Conservation (phyloP, 2,888 invertebrate species). For the Agrochola circellaris region DNA sequence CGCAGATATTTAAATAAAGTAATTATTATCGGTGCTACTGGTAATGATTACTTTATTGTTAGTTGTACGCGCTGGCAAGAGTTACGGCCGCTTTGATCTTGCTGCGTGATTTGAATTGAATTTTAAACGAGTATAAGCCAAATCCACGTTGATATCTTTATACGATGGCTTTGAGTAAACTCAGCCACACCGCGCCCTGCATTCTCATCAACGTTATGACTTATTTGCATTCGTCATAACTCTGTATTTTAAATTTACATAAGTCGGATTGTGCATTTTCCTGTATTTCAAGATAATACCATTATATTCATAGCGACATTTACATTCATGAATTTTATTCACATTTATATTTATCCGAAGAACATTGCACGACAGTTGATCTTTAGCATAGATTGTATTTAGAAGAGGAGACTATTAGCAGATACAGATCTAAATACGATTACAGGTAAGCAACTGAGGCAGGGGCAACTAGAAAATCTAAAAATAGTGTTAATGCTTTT, state of each 20-base stretch:
- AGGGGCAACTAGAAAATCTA: conserved; percentile 55
- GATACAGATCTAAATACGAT: conserved; percentile 62
- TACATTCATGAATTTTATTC: conserved; percentile 64
- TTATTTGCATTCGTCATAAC: conserved; percentile 70
- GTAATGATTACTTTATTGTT: conserved; percentile 77
- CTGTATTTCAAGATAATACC: conserved; percentile 54
- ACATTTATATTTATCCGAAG: conserved; percentile 52
- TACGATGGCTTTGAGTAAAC: conserved; percentile 68
- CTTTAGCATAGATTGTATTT: conserved; percentile 55
- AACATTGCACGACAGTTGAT: conserved; percentile 48
- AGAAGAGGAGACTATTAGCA: conserved; percentile 56
- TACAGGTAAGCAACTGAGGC: conserved; percentile 34
- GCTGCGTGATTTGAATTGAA: conserved; percentile 76
- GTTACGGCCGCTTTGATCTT: conserved; percentile 83
- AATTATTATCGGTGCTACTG: conserved; percentile 69
- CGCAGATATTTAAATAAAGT: conserved; percentile 70
- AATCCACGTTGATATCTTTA: conserved; percentile 84
- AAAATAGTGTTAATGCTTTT: conserved; percentile 48
- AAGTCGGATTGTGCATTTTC: conserved; percentile 55
- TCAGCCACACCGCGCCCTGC: conserved; percentile 41
- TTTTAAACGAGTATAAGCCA: conserved; percentile 72
- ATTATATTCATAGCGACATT: conserved; percentile 54
- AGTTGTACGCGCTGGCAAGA: conserved; percentile 77
- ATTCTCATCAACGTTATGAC: conserved; percentile 67
- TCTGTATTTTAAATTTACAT: conserved; percentile 62